Conservation (phyloP, 2,888 invertebrate species). For the Hirtodrosophila cameraria region DNA sequence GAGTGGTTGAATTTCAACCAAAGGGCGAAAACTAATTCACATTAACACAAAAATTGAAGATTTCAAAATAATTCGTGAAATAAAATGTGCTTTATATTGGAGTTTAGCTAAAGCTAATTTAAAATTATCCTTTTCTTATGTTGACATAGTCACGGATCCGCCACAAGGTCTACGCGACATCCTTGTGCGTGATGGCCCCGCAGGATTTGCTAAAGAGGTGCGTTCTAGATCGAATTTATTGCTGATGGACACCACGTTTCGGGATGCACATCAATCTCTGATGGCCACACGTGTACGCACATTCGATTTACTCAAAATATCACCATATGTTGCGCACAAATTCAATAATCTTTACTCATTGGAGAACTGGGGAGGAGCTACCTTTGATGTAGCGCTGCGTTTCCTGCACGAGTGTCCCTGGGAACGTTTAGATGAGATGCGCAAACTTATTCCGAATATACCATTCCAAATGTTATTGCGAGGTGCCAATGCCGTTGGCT, state of each 20-base stretch:
- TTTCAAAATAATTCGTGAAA: too few relatives aligned
- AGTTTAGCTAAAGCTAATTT: too few relatives aligned
- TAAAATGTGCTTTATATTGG: too few relatives aligned
- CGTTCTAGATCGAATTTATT: conserved; percentile 93
- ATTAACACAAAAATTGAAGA: too few relatives aligned
- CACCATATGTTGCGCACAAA: conserved; percentile 97
- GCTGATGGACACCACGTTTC: conserved; percentile 98
- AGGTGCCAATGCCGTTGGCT: conserved; percentile 99
- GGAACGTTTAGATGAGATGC: conserved; percentile 97
- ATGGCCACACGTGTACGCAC: conserved; percentile 97
- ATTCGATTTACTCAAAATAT: conserved; percentile 94
- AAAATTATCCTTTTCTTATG: too few relatives aligned
- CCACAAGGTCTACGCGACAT: conserved; percentile 95
- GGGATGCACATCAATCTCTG: conserved; percentile 99
- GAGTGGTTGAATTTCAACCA: too few relatives aligned
- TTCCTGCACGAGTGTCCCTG: conserved; percentile 99
- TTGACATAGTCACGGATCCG: conserved; percentile 86
- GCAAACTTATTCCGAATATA: conserved; percentile 96
- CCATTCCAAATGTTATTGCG: conserved; percentile 99
- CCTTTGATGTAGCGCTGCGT: conserved; percentile 97
- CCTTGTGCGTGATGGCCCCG: conserved; percentile 93
- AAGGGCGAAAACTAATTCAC: too few relatives aligned
- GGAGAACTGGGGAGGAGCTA: conserved; percentile 99
- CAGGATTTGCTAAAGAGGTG: conserved; percentile 97
- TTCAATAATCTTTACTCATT: conserved; percentile 94